A percentile compares a stretch with the other conserved stretches of the same genome.
Evolutionary conservation across 2,797 vertebrate genomes (phyloP).

Genomic region (Peromyscus eremicus): DNA sequence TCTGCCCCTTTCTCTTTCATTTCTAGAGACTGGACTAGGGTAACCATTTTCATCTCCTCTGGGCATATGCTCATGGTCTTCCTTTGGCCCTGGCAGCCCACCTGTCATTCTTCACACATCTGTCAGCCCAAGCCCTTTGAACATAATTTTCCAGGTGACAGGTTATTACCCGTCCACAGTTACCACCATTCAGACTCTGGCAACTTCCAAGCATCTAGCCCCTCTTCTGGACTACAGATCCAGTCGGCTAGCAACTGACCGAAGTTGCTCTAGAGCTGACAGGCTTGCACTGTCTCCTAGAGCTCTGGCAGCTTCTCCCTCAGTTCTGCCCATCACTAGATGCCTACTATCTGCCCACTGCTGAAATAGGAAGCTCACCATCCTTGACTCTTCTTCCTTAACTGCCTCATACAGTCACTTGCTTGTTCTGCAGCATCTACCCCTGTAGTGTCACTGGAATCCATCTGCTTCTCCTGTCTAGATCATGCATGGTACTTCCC

Average conservation of each 20-base stretch:
- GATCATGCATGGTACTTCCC: too few species aligned
- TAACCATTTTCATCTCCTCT: neutral
- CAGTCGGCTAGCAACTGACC: fast-evolving
- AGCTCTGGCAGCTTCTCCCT: neutral
- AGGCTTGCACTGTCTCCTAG: neutral
- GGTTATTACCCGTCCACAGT: too few species aligned
- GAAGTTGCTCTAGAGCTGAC: neutral
- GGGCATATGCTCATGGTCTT: too few species aligned
- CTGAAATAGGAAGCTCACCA: neutral
- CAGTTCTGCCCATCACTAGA: neutral
- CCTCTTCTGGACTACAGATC: neutral
- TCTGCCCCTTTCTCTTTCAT: neutral
- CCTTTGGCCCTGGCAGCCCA: neutral
- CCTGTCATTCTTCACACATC: neutral
- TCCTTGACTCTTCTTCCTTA: fast-evolving
- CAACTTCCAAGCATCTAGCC: neutral
- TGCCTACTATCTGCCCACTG: neutral
- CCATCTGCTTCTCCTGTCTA: neutral
- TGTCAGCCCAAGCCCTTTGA: neutral
- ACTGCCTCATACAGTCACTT: neutral
- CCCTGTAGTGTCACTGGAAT: neutral
- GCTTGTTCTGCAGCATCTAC: fast-evolving
- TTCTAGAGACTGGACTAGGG: neutral
- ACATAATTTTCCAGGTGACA: neutral
- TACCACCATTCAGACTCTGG: neutral